phyloP scores from a whole-genome alignment of 2,113 vertebrate genomes.

The Gavialis gangeticus region DNA sequence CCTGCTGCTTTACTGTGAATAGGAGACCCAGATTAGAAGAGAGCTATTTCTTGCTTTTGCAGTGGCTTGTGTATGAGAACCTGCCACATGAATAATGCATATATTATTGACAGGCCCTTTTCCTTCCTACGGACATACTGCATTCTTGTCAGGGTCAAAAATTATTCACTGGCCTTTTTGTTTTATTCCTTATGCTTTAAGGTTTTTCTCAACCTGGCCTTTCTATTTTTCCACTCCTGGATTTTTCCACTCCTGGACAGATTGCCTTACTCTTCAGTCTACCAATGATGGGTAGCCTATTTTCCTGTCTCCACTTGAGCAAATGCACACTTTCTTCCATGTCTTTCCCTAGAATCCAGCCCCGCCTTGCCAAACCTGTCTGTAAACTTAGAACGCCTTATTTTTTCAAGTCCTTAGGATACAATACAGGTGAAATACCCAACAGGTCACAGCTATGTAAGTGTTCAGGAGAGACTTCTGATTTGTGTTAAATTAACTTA shows the following conservation, averaged over 20 bases:
- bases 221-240: background rate
- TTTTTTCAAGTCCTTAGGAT: background rate
- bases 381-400: background rate
- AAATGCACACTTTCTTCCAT: background rate
- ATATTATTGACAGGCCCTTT: background rate
- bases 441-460: background rate
- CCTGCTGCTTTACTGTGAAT: background rate
- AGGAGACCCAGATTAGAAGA: background rate
- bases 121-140: background rate
- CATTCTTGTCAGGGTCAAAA: background rate
- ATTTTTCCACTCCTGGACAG: background rate
- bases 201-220: background rate
- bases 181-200: background rate
- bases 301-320: background rate
- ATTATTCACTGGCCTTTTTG: background rate
- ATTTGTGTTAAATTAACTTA: background rate
- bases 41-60: background rate
- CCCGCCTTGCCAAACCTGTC: background rate
- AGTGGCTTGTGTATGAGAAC: background rate
- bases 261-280: background rate
- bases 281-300: background rate
- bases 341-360: background rate
- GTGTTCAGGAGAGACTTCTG: background rate
- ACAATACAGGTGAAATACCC: background rate
- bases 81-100: background rate